These are phyloP conservation scores for Myioborus miniatus DNA, from an alignment of 2,797 vertebrate genomes.

Conservation along the genomic window DNA sequence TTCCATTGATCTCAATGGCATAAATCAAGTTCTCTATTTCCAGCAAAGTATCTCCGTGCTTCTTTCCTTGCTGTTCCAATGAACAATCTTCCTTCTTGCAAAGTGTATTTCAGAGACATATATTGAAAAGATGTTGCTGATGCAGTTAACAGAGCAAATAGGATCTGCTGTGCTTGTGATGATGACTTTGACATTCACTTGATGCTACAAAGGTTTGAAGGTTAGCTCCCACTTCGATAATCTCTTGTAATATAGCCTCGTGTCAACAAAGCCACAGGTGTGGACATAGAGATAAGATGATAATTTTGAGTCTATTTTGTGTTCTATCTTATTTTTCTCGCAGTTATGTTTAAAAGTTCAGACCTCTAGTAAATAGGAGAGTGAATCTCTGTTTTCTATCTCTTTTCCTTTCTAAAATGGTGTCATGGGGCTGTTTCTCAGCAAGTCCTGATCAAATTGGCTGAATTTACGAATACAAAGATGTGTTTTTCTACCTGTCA, in stretches of 20 bases:
- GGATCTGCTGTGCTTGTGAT: background rate
- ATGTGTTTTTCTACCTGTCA: background rate
- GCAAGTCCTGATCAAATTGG: constrained; percentile 11
- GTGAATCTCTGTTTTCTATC: background rate
- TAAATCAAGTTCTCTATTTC: background rate
- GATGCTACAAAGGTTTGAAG: background rate
- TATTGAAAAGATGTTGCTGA: background rate
- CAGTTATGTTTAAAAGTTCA: constrained; percentile 4
- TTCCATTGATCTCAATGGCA: background rate
- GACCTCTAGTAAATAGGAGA: background rate
- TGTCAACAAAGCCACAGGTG: constrained; percentile 29
- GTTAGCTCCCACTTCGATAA: background rate
- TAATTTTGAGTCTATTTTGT: constrained; percentile 12
- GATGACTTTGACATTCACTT: constrained; percentile 19
- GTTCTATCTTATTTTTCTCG: background rate
- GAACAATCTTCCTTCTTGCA: background rate
- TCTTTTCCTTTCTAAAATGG: constrained; percentile 28
- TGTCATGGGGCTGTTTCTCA: background rate
- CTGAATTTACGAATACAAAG: background rate
- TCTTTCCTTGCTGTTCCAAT: background rate
- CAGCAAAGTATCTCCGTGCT: background rate
- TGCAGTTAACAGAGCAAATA: constrained; percentile 14
- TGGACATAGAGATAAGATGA: constrained; percentile 3
- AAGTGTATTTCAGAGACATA: background rate
- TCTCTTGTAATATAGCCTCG: background rate